These are phyloP conservation scores for Sphenopsis melanotis DNA, from an alignment of 2,797 vertebrate genomes.

Conservation along the genomic window DNA sequence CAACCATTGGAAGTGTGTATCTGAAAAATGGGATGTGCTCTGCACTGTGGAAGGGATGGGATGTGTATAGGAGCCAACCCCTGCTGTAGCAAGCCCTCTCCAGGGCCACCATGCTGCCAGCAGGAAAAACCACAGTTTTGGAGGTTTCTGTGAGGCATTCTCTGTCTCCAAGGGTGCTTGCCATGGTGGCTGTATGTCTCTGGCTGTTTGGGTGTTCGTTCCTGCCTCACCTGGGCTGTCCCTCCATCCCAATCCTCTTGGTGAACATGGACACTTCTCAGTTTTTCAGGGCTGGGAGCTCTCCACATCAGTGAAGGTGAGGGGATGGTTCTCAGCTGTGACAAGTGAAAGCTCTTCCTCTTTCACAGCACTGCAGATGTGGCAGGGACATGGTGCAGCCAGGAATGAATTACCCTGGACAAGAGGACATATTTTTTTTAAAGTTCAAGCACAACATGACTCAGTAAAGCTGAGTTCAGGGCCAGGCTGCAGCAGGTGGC, in stretches of 20 bases:
- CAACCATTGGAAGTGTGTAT: rapidly evolving
- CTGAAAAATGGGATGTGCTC: neutral
- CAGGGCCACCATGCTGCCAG: neutral
- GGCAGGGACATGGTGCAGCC: neutral
- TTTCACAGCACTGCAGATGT: rapidly evolving
- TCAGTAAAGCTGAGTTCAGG: neutral
- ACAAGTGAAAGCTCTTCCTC: neutral
- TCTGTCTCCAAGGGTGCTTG: neutral
- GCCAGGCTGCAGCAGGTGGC: neutral
- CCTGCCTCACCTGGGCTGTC: neutral
- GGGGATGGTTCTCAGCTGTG: neutral
- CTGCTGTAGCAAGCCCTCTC: neutral
- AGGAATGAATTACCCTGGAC: neutral
- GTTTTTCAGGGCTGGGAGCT: rapidly evolving
- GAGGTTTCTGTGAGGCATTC: rapidly evolving
- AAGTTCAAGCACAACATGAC: neutral
- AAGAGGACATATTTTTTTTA: neutral
- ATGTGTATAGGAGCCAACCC: neutral
- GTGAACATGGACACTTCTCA: neutral
- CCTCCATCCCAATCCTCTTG: neutral
- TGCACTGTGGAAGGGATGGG: rapidly evolving
- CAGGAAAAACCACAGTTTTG: neutral
- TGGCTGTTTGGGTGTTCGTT: neutral
- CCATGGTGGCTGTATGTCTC: neutral
- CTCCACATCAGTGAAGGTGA: rapidly evolving